These are phyloP conservation scores for Zingel zingel DNA, from an alignment of 2,113 vertebrate species.

Conservation along the genomic window DNA sequence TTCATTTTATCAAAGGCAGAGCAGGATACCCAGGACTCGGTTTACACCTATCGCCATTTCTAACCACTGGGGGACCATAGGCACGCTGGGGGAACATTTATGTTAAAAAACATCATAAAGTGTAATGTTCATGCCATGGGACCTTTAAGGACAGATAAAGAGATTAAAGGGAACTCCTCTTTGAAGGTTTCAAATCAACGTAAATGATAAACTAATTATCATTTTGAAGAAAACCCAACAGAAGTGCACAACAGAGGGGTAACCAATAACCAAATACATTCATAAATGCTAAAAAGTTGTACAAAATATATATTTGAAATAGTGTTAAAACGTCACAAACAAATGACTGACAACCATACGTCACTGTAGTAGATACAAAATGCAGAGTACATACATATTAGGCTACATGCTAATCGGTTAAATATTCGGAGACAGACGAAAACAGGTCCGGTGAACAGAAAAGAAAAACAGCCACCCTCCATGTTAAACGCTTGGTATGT, in stretches of 20 bases:
- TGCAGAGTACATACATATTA: slow-evolving; percentile 52
- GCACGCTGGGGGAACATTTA: too few relatives aligned
- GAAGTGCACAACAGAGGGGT: slow-evolving; percentile 23
- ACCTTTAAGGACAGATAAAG: background rate
- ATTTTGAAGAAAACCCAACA: background rate
- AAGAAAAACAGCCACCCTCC: background rate
- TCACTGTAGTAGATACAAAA: slow-evolving; percentile 52
- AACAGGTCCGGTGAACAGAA: slow-evolving; percentile 1
- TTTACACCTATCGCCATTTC: too few relatives aligned
- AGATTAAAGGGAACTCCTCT: slow-evolving; percentile 36
- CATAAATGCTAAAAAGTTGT: slow-evolving; percentile 17
- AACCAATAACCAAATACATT: slow-evolving; percentile 47
- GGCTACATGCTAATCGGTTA: slow-evolving; percentile 64
- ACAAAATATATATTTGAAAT: slow-evolving; percentile 23
- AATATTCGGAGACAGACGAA: slow-evolving; percentile 18
- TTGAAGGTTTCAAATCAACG: slow-evolving; percentile 11
- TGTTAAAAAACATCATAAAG: too few relatives aligned
- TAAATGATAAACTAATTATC: background rate
- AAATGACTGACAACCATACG: slow-evolving; percentile 29
- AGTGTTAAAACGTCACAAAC: slow-evolving; percentile 43
- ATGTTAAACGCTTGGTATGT: background rate
- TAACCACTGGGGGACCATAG: too few relatives aligned
- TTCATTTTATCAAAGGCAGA: too few relatives aligned
- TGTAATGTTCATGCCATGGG: too few relatives aligned
- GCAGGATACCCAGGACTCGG: too few relatives aligned